phyloP scores from a whole-genome alignment of 1,140 invertebrate species.

The Drosophila nebulosa region DNA sequence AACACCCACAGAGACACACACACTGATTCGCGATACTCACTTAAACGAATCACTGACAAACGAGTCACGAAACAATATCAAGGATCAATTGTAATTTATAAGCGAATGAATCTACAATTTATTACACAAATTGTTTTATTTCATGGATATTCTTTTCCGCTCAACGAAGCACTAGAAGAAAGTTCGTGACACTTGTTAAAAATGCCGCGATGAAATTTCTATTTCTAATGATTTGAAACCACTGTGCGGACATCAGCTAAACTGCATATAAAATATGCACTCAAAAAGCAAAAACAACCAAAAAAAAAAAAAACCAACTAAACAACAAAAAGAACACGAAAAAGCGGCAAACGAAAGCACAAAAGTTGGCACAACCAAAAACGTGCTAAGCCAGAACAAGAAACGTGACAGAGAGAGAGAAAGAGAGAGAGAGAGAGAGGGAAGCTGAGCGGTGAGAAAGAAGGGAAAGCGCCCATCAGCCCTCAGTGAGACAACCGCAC shows the following conservation, averaged over 20 bases:
- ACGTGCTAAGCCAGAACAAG: constrained; percentile 69
- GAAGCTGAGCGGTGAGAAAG: background rate
- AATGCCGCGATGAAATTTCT: background rate
- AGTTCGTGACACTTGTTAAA: too few relatives aligned
- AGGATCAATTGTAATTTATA: too few relatives aligned
- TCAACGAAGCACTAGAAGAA: too few relatives aligned
- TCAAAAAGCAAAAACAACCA: background rate
- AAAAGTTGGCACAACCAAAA: constrained; percentile 55
- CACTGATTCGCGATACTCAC: background rate
- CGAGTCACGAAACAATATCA: too few relatives aligned
- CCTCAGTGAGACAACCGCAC: constrained; percentile 57
- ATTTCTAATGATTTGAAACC: background rate
- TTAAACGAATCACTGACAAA: background rate
- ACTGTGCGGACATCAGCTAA: constrained; percentile 57
- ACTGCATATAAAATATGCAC: constrained; percentile 77
- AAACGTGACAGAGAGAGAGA: constrained; percentile 58
- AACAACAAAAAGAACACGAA: constrained; percentile 59
- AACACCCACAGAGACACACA: background rate
- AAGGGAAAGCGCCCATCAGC: constrained; percentile 5
- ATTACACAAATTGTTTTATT: too few relatives aligned
- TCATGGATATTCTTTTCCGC: too few relatives aligned
- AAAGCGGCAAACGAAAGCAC: constrained; percentile 64
- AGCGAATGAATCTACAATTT: too few relatives aligned
- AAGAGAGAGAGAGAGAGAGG: constrained; percentile 1
- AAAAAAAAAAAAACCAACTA: background rate